phyloP scores from a whole-genome alignment of 2,113 vertebrate species.

The Penelope pileata region DNA sequence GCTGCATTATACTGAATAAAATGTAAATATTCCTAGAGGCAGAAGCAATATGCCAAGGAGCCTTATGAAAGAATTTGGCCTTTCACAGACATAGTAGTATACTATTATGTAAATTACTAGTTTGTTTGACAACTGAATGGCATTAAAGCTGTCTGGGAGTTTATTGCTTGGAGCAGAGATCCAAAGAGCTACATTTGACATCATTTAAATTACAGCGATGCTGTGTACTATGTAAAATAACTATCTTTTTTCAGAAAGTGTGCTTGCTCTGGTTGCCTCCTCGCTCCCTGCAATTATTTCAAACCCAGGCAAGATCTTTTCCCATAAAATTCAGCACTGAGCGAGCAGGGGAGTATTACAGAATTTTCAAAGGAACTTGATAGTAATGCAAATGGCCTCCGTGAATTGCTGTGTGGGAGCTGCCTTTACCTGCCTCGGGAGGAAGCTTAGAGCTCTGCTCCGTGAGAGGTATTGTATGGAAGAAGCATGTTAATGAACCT shows the following conservation, averaged over 20 bases:
- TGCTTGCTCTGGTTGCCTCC: not conserved
- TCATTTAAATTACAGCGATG: constrained; percentile 32
- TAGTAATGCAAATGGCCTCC: not conserved
- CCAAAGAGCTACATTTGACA: constrained; percentile 16
- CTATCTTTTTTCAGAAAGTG: constrained; percentile 3
- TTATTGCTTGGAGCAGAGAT: constrained; percentile 48
- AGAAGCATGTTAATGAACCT: not conserved
- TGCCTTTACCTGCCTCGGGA: not conserved
- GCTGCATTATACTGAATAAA: not conserved
- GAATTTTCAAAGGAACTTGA: not conserved
- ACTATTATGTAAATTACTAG: constrained; percentile 40
- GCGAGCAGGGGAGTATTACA: not conserved
- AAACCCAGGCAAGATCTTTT: not conserved
- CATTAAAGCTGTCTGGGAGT: constrained; percentile 51
- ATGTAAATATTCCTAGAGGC: constrained; percentile 30
- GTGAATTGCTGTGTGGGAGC: not conserved
- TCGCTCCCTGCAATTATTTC: not conserved
- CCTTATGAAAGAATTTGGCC: not conserved
- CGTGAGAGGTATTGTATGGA: not conserved
- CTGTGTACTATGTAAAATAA: not conserved
- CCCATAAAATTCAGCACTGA: not conserved
- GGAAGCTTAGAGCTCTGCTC: not conserved
- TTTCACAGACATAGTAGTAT: not conserved
- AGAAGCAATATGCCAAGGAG: not conserved
- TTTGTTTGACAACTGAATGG: constrained; percentile 52